phyloP scores from a whole-genome alignment of 2,113 vertebrate genomes.

The Riparia riparia region DNA sequence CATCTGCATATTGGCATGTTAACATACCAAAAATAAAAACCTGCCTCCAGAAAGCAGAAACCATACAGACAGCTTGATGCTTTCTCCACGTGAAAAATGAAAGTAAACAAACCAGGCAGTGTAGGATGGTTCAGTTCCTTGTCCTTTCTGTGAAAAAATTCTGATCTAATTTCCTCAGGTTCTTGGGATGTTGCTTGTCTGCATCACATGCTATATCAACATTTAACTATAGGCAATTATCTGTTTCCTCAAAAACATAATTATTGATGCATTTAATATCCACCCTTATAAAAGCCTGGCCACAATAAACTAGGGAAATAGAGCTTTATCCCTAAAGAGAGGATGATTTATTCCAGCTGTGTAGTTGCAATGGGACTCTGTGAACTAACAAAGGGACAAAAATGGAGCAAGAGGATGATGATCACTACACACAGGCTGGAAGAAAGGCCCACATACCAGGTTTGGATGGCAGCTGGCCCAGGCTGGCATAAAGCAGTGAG shows the following conservation, averaged over 20 bases:
- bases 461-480: not conserved
- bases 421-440: not conserved
- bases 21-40: not conserved
- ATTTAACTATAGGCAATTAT: not conserved
- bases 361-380: not conserved
- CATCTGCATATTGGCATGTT: not conserved
- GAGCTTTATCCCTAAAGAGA: not conserved
- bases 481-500: not conserved
- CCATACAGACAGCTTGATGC: not conserved
- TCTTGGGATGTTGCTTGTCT: not conserved
- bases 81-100: not conserved
- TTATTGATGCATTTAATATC: not conserved
- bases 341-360: not conserved
- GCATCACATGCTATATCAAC: not conserved
- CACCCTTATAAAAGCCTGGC: not conserved
- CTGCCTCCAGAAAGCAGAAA: not conserved
- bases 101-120: not conserved
- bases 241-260: not conserved
- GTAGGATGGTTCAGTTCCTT: not conserved
- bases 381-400: not conserved
- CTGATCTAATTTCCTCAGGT: not conserved
- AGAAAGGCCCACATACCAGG: not conserved
- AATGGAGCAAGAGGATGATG: not conserved
- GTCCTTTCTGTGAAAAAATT: not conserved
- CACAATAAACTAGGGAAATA: not conserved